Evolutionary conservation across 2,888 invertebrate species (phyloP), one percentile per base, ranked within the genome.

Genomic region (Villa cingulata): DNA sequence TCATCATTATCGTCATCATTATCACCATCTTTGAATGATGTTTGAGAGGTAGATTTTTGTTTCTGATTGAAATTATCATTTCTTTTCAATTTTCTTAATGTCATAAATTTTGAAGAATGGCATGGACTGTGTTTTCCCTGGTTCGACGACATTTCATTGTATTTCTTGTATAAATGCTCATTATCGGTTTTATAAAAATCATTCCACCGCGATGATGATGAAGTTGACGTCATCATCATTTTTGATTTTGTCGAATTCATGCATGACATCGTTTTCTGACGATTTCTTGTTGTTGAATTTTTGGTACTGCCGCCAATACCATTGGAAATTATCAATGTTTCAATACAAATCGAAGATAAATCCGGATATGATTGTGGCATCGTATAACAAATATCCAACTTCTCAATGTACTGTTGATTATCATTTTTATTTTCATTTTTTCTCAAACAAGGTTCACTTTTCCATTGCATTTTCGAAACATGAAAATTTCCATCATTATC

Each of bases 121-220:
- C 43, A 51, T 19, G 53, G 53, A 37, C 51, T 53, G 18, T 41
- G 45, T 32, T 48, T 7, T 23, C 4, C 7, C n/a, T n/a, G n/a
- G n/a, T n/a, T n/a, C n/a, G n/a, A n/a, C n/a, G n/a, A n/a, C n/a
- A n/a, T n/a, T n/a, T n/a, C n/a, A n/a, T n/a, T n/a, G n/a, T 27
- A 27, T 27, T 34, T 47, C 32, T 7, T 37, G 15, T 19, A 27
- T 17, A 17, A 34, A 19, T 39, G 39, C 16, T 70, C 64, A 43
- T 69, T 70, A 53, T 68, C 70, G 53, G 70, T 71, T 53, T 62
- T 54, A 41, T 51, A 47, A 36, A 27, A 48, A n/a, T 41, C 12
- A 9, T 17, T 27, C 16, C 1, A 1, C 27, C 10, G 5, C 12
- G 18, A 37, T 37, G 18, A 18, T 16, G n/a, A n/a, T n/a, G n/a